These are phyloP conservation scores for Petaurus breviceps DNA, from an alignment of 2,113 vertebrate species.

Conservation along the genomic window DNA sequence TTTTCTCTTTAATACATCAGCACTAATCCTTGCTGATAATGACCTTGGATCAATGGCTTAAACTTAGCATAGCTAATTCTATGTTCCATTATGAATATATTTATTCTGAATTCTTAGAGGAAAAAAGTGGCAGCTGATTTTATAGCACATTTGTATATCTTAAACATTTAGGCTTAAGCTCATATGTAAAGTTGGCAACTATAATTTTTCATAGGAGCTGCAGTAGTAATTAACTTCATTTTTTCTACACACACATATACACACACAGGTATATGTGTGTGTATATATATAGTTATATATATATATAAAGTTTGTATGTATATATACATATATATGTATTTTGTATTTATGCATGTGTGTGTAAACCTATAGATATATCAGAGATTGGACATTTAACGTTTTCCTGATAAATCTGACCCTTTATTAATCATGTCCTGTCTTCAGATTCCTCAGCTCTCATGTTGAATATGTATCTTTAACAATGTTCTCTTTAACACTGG, in stretches of 20 bases:
- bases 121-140: not conserved
- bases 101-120: not conserved
- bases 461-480: not conserved
- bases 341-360: not conserved
- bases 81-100: not conserved
- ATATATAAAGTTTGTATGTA: too few relatives aligned
- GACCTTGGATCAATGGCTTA: not conserved
- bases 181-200: not conserved
- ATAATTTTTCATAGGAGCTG: not conserved
- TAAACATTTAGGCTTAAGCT: not conserved
- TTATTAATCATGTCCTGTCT: not conserved
- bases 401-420: not conserved
- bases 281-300: not conserved
- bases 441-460: not conserved
- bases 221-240: not conserved
- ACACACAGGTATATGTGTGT: too few relatives aligned
- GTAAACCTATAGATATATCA: not conserved
- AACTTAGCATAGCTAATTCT: not conserved
- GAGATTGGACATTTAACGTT: not conserved
- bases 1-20: not conserved
- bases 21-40: not conserved
- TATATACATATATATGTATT: not conserved
- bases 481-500: not conserved
- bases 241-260: not conserved
- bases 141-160: not conserved